A percentile compares a stretch with the other conserved stretches of the same genome.
Conservation (phyloP, 2,797 vertebrate species). For the Gymnoscopelus braueri region DNA sequence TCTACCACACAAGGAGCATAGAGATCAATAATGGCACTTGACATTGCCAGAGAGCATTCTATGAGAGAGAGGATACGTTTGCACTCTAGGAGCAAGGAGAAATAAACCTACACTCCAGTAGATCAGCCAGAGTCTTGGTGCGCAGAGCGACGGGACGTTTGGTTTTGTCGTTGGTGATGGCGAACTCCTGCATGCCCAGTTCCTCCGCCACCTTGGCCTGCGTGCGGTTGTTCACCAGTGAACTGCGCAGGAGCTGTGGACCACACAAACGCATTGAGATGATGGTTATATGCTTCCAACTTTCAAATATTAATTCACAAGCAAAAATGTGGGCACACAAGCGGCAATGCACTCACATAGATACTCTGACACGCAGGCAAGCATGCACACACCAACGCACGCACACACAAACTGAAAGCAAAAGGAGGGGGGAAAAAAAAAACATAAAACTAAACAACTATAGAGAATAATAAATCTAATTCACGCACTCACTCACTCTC, state of each 20-base stretch:
- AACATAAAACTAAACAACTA: constrained; percentile 42
- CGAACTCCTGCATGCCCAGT: constrained; percentile 97
- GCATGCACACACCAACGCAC: not conserved
- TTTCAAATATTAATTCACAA: not conserved
- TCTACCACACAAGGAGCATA: constrained; percentile 40
- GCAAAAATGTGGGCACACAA: not conserved
- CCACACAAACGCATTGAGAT: constrained; percentile 14
- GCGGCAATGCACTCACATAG: not conserved
- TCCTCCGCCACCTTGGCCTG: constrained; percentile 98
- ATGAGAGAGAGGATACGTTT: not conserved
- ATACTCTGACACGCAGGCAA: not conserved
- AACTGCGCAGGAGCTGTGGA: constrained; percentile 91
- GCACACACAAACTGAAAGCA: not conserved
- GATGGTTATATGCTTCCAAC: not conserved
- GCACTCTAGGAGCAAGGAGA: not conserved
- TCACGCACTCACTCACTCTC: constrained; percentile 19
- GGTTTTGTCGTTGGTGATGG: constrained; percentile 98
- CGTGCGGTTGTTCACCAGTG: constrained; percentile 97
- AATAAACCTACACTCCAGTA: constrained; percentile 91
- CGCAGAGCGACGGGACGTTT: constrained; percentile 92
- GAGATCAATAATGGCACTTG: constrained; percentile 43
- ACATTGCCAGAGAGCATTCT: constrained; percentile 7
- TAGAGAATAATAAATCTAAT: constrained; percentile 67
- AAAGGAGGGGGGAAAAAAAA: not conserved
- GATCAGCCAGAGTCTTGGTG: constrained; percentile 96